Conservation (phyloP, 2,113 vertebrate species). For the Neolamprologus cancellatus region DNA sequence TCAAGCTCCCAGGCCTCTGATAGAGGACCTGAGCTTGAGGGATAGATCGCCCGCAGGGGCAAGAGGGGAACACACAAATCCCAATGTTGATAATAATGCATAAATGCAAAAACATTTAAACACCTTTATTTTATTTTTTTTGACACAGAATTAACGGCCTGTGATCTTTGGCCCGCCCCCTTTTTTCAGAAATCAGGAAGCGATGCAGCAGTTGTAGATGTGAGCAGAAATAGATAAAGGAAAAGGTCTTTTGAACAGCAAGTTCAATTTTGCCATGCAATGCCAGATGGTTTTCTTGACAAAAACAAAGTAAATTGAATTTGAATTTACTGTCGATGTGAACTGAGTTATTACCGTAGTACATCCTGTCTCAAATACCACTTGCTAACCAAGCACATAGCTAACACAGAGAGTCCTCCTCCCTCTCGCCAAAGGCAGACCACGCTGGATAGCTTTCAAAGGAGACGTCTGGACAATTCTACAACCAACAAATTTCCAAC, state of each 20-base stretch:
- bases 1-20: fast-evolving
- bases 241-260: neutral
- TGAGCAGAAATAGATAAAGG: neutral
- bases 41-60: neutral
- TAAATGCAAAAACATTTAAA: neutral
- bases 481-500: fast-evolving
- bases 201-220: neutral
- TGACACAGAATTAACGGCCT: fast-evolving
- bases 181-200: neutral
- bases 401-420: neutral
- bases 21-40: neutral
- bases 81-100: neutral
- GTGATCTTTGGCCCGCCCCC: fast-evolving
- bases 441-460: neutral
- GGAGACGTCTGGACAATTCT: neutral
- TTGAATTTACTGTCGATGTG: neutral
- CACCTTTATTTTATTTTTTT: neutral
- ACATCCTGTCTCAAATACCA: neutral
- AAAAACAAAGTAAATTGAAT: neutral
- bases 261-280: neutral
- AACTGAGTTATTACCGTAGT: fast-evolving
- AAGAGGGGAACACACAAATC: neutral
- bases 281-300: neutral
- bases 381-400: neutral
- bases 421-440: neutral